Conservation (phyloP, 2,797 vertebrate species). For the Hemibagrus guttatus region DNA sequence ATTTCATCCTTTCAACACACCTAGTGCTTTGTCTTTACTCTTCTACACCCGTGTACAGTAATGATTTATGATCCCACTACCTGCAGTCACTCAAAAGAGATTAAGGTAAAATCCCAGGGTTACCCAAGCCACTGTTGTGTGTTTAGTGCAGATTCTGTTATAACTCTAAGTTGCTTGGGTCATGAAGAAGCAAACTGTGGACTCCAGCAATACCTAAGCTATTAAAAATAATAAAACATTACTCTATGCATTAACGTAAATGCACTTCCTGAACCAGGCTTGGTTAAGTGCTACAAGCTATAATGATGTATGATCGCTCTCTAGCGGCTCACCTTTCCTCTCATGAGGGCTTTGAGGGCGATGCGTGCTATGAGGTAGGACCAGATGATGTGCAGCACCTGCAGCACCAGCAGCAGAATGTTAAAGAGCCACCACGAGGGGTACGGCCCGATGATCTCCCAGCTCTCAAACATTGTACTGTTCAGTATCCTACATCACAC, state of each 20-base stretch:
- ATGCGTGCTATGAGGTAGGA: constrained; percentile 91
- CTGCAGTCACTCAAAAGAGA: background rate
- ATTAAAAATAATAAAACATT: background rate
- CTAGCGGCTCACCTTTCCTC: constrained; percentile 86
- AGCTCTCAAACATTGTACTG: constrained; percentile 94
- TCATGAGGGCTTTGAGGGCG: constrained; percentile 86
- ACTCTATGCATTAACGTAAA: background rate
- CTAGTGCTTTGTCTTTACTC: background rate
- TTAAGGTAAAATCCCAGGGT: background rate
- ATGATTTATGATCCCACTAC: background rate
- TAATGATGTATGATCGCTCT: background rate
- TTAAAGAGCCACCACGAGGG: constrained; percentile 98
- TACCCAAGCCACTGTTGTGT: background rate
- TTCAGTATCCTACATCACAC: constrained; percentile 84
- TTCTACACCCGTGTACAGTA: background rate
- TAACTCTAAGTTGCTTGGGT: background rate
- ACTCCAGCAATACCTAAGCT: background rate
- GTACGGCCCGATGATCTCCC: constrained; percentile 90
- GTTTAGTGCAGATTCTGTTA: background rate
- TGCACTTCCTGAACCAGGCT: background rate
- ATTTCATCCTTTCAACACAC: background rate
- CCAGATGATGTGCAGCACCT: constrained; percentile 92
- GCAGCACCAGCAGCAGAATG: constrained; percentile 82
- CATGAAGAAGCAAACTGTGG: background rate
- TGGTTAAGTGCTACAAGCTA: background rate